Base-by-base conservation (phyloP, 2,797 vertebrate genomes). In the Dipus sagitta region DNA sequence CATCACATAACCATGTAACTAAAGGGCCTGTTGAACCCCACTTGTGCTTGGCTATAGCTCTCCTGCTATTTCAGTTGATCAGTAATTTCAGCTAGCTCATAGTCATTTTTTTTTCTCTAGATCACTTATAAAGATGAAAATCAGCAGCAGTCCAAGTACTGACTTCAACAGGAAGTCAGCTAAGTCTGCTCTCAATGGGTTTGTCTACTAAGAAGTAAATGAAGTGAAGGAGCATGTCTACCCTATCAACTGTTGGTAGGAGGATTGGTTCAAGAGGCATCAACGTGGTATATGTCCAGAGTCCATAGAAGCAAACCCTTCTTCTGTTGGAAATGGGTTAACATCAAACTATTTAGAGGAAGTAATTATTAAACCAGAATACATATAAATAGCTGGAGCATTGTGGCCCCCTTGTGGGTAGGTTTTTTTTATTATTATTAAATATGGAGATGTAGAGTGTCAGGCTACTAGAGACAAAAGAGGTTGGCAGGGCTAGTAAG, bases 51-150 rank as follows among this genome's bases (percentile, higher is more conserved):
- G 67, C 42, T 94, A 28, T 79, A 67, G 38, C 60, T 91, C 76
- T 67, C 54, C 2, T 90, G 72, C 6, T 88, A 93, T 94, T 94
- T 94, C 94, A 32, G 17, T 65, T 94, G 74, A 95, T 96, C 94
- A 72, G 82, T 67, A 92, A 82, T 93, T 95, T 78, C 71, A 88
- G 18, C 42, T 81, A 92, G 54, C 88, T 88, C 85, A 86, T 38
- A 94, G 38, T 32, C 23, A 88, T 88, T 86, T 95, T 42, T 42
- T 47, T 95, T 88, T 84, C 64, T 94, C 38, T 72, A 83, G 54
- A 82, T 95, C 75, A 84, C 77, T 91, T 94, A 23, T 83, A 70
- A 81, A 82, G 54, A 80, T 92, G 90, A 93, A 95, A 96, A 93
- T 94, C 88, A 96, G 85, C 90, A 94, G 82, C 96, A 75, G 75